These are phyloP conservation scores for Psephotus haematonotus DNA, from an alignment of 2,113 vertebrate genomes.

Conservation along the genomic window DNA sequence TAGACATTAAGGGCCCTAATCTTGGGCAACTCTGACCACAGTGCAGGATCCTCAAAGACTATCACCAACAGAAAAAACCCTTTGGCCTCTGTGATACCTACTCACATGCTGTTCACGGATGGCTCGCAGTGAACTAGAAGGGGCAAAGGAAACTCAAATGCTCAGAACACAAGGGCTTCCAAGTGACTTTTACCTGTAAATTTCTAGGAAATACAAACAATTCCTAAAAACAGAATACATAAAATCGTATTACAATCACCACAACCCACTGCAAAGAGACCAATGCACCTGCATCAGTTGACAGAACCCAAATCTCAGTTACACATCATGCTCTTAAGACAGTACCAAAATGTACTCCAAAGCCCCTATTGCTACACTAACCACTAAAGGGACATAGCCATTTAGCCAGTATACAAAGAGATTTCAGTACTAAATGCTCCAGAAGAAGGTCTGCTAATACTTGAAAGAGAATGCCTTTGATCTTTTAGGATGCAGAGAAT, in stretches of 20 bases:
- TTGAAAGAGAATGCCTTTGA: neutral
- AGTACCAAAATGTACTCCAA: neutral
- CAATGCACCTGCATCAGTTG: fast-evolving
- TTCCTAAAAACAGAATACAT: neutral
- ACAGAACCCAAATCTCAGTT: neutral
- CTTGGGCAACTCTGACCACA: neutral
- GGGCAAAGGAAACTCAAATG: fast-evolving
- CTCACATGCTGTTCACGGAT: neutral
- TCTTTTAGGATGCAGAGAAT: neutral
- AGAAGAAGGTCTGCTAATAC: neutral
- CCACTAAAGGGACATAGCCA: neutral
- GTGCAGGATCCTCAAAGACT: neutral
- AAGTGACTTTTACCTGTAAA: neutral
- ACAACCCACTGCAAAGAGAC: neutral
- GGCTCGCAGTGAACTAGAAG: neutral
- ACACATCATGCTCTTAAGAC: fast-evolving
- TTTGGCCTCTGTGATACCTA: fast-evolving
- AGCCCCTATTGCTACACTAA: neutral
- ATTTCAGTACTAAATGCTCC: neutral
- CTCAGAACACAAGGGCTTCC: neutral
- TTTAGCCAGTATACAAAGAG: neutral
- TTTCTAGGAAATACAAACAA: neutral
- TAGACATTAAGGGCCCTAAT: neutral
- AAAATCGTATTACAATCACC: neutral
- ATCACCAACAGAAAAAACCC: fast-evolving